These are phyloP conservation scores for Coregonus sp. DNA, from an alignment of 2,797 vertebrate species.

Conservation along the genomic window DNA sequence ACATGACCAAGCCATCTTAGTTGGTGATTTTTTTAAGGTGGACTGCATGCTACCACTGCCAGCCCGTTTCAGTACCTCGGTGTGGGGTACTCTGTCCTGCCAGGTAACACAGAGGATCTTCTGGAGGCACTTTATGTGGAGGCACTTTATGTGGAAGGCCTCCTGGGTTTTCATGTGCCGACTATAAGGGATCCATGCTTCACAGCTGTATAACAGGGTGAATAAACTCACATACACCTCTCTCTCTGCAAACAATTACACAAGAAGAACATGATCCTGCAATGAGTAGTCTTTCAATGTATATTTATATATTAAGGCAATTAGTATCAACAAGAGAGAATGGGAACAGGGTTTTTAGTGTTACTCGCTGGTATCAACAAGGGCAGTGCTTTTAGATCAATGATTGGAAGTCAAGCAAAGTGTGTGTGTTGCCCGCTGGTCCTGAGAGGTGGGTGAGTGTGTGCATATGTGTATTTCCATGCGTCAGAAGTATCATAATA, in stretches of 20 bases:
- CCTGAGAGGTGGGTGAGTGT: background rate
- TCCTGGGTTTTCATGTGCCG: no score
- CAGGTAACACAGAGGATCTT: no score
- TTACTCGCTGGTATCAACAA: background rate
- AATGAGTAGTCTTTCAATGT: slow-evolving; percentile 8
- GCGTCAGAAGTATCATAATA: background rate
- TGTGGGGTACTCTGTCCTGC: no score
- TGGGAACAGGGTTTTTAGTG: background rate
- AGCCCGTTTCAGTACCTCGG: no score
- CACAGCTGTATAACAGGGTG: no score
- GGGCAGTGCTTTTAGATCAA: background rate
- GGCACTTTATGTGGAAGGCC: no score
- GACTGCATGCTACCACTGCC: no score
- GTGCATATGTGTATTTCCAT: background rate
- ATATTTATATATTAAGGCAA: slow-evolving; percentile 5
- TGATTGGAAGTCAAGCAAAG: background rate
- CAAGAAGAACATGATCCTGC: background rate
- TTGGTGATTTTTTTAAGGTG: no score
- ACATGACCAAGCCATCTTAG: no score
- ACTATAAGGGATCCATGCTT: no score
- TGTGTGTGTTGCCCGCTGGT: background rate
- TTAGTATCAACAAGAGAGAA: background rate
- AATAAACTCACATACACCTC: background rate
- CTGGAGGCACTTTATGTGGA: no score
- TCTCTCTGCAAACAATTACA: no score